Percentiles rank a stretch among this genome's conserved stretches.
Conservation (phyloP, 2,797 vertebrate genomes). For the Smutsia temminckii region DNA sequence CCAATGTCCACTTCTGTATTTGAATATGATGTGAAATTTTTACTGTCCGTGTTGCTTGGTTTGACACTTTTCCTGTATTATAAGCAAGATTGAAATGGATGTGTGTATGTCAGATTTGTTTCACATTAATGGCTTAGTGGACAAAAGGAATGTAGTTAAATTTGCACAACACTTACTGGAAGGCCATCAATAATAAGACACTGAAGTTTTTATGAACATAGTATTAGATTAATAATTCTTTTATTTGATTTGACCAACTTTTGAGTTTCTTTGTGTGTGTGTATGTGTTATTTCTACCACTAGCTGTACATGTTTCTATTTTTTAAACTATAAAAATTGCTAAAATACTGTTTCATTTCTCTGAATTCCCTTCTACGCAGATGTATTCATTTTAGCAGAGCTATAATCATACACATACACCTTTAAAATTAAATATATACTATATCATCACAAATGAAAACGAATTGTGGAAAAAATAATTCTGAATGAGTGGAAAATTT, state of each 20-base stretch:
- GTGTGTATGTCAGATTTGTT: not conserved
- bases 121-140: not conserved
- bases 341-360: not conserved
- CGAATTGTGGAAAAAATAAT: not conserved
- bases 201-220: not conserved
- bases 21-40: not conserved
- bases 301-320: not conserved
- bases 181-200: not conserved
- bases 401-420: not conserved
- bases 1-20: not conserved
- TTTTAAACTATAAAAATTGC: not conserved
- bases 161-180: not conserved
- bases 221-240: not conserved
- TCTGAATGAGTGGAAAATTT: not conserved
- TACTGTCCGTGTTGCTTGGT: not conserved
- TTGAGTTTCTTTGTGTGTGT: not conserved
- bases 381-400: not conserved
- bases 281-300: not conserved
- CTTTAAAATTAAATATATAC: not conserved
- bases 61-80: not conserved
- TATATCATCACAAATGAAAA: conserved; percentile 11
- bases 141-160: not conserved
- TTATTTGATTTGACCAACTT: not conserved
- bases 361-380: not conserved
- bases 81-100: not conserved